Percentiles rank a stretch among this genome's conserved stretches.
phyloP scores from a whole-genome alignment of 2,797 vertebrate genomes.

The Eulemur coronatus region DNA sequence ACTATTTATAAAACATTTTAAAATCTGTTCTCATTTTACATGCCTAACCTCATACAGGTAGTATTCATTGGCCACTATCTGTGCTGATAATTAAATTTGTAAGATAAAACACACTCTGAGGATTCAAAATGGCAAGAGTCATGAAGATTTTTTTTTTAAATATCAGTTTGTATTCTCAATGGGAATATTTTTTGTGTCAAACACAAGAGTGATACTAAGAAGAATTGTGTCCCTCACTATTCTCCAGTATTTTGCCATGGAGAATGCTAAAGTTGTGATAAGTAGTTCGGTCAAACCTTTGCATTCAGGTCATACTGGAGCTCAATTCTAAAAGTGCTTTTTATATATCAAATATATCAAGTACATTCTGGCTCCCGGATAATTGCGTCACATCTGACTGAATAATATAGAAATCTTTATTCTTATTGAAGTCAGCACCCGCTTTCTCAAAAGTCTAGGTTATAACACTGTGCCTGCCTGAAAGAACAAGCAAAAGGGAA shows the following conservation, averaged over 20 bases:
- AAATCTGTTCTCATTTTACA: background rate
- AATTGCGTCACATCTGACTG: background rate
- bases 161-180: background rate
- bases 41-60: background rate
- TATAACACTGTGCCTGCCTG: background rate
- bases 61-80: background rate
- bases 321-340: background rate
- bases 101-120: background rate
- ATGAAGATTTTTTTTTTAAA: background rate
- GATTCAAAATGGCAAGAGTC: background rate
- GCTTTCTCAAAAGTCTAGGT: background rate
- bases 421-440: background rate
- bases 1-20: background rate
- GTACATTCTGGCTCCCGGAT: background rate
- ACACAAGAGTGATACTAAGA: background rate
- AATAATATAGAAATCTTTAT: conserved; percentile 1
- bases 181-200: background rate
- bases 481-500: background rate
- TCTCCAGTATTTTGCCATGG: background rate
- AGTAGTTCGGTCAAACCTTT: background rate
- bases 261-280: background rate
- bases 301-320: background rate
- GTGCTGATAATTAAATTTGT: background rate
- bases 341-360: background rate
- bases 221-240: fast-evolving